A percentile compares a stretch with the other conserved stretches of the same genome.
Evolutionary conservation across 1,140 invertebrate species (phyloP).

Genomic region (Papilio glaucus): DNA sequence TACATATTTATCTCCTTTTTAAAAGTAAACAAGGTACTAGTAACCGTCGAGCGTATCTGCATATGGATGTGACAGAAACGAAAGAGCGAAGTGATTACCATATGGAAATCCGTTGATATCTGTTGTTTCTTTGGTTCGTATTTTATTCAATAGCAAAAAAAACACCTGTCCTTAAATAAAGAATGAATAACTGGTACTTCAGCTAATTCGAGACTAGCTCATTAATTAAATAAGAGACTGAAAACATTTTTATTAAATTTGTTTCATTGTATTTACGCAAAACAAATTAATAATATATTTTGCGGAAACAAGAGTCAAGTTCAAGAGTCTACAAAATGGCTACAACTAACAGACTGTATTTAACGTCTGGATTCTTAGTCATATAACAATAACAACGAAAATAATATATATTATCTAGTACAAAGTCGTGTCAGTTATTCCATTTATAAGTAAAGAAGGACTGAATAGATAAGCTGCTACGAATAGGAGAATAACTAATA

Average conservation of each 20-base stretch:
- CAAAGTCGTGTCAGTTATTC: too few relatives aligned
- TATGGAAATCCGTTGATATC: background rate
- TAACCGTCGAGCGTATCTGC: background rate
- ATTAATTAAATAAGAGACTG: background rate
- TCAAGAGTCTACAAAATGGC: too few relatives aligned
- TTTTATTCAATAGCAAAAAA: slow-evolving; percentile 4
- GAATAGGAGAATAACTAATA: too few relatives aligned
- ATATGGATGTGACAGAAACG: slow-evolving; percentile 4
- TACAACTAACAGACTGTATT: too few relatives aligned
- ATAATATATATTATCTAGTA: too few relatives aligned
- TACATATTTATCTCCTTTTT: background rate
- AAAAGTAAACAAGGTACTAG: slow-evolving; percentile 18
- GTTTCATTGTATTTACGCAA: background rate
- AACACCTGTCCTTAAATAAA: background rate
- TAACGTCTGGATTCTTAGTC: too few relatives aligned
- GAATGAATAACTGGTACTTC: background rate
- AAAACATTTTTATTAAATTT: background rate
- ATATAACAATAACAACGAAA: too few relatives aligned
- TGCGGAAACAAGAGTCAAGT: too few relatives aligned
- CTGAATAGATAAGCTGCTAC: too few relatives aligned
- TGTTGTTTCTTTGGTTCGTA: background rate
- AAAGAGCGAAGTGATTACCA: background rate
- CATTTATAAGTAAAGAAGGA: too few relatives aligned
- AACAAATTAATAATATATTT: too few relatives aligned
- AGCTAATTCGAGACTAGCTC: background rate